Base-by-base conservation (phyloP, 2,888 invertebrate species). In the Tinea semifulvella region DNA sequence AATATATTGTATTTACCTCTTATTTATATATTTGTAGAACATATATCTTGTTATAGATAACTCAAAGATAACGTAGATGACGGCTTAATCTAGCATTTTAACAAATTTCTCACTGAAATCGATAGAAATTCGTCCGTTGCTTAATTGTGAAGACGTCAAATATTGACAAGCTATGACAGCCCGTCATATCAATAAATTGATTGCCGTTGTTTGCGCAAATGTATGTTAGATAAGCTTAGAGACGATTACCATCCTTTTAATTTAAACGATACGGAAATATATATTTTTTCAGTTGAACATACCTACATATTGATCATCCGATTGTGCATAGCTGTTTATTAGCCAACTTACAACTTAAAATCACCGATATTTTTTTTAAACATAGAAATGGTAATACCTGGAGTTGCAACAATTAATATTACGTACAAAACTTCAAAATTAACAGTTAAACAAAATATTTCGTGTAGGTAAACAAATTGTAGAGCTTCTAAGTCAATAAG, bases 101-200 rank as follows among this genome's bases (percentile, higher is more conserved):
- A 76, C 70, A 64, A 77, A 70, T 44, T 48, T 46, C 28, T 47
- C 46, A 20, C 50, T 51, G 50, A 53, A 53, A 49, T 49, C 40
- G 18, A 10, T 38, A 28, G 49, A 60, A 60, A 58, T 68, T 60
- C 60, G 66, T 67, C 68, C 66, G 73, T 76, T 77, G 68, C 70
- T 77, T 80, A 80, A 79, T 80, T 79, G 79, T 79, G 69, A 71
- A 70, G 69, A 63, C 72, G 74, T 71, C 74, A 68, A 28, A 56
- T 56, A 61, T 61, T 75, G 79, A 79, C 76, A 72, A 60, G 11
- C 65, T 59, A 55, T 68, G 75, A 75, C 74, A 77, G 60, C 58
- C 67, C 79, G 79, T 79, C 79, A 74, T 54, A 63, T 55, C 68
- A 65, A 73, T 73, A 75, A 73, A 79, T 76, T 76, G 79, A 80